Evolutionary conservation across 2,113 vertebrate species (phyloP).

Genomic region (Brienomyrus longianalis): DNA sequence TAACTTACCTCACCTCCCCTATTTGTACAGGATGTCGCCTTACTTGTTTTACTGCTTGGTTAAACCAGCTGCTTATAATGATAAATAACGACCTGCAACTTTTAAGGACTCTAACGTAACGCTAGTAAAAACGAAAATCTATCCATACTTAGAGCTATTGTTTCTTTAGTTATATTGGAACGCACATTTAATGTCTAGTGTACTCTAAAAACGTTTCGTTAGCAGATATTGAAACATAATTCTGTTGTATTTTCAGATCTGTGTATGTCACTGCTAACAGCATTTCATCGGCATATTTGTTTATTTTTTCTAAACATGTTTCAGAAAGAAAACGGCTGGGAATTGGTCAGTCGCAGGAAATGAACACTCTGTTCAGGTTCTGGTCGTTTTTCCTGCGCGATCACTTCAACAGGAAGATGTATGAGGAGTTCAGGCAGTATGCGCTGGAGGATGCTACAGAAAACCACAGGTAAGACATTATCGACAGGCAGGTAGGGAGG

Average conservation of each 20-base stretch:
- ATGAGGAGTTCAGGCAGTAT: conserved; percentile 91
- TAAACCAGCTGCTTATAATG: background rate
- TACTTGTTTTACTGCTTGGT: background rate
- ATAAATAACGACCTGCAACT: background rate
- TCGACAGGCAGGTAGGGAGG: background rate
- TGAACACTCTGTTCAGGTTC: conserved; percentile 98
- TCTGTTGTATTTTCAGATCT: background rate
- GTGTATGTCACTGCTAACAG: background rate
- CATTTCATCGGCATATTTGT: background rate
- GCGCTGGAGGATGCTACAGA: conserved; percentile 93
- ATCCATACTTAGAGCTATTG: background rate
- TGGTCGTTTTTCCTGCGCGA: conserved; percentile 98
- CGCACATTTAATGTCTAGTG: background rate
- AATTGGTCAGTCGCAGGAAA: conserved; percentile 97
- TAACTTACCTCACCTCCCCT: background rate
- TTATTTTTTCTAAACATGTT: background rate
- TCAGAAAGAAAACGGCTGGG: conserved; percentile 91
- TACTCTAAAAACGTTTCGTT: background rate
- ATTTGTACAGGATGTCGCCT: background rate
- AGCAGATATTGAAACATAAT: background rate
- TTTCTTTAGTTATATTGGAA: background rate
- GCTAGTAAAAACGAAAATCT: background rate
- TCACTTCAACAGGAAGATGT: conserved; percentile 99
- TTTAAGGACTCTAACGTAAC: background rate
- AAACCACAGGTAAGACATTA: conserved; percentile 78